Evolutionary conservation across 2,888 invertebrate species (phyloP), one percentile per base, ranked within the genome.

Genomic region (Orthonychiurus folsomi): DNA sequence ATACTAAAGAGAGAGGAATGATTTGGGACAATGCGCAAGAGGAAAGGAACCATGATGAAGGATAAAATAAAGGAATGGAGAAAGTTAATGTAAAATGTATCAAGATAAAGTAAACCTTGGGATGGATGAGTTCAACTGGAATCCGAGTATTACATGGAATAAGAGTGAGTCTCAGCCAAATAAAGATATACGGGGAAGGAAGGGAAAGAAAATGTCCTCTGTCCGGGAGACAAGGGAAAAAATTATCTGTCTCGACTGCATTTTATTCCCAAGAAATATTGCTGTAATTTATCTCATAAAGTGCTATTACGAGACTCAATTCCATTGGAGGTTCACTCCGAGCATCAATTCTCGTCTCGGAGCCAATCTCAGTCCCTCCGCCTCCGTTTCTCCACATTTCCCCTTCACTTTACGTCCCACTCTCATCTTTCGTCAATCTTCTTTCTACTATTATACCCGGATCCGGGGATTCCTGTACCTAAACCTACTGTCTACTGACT

Each of bases 231-330:
- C 48, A 56, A n/a, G n/a, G n/a, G 62, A 59, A 67, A 70, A 68
- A 68, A 70, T 70, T 64, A 68, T 67, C 66, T 70, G 69, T 70
- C 69, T 63, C 60, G 66, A 62, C 61, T 27, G 65, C 63, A 66
- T 67, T 68, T 68, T 65, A 67, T 67, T 66, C 21, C 50, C 21
- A 60, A 62, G 59, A 67, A 65, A 67, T 68, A 70, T 70, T 66
- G 63, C 64, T 24, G 67, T 69, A 69, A 70, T 70, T 70, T 70
- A 70, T 69, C 69, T 70, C 70, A 67, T 69, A 70, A 70, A 70
- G 67, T 66, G 68, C 70, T 69, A 70, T 70, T 70, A 70, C 67
- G 69, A 70, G 68, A 66, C 64, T 63, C 68, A 65, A 64, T 70
- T 67, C 67, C 67, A 70, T 70, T 70, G 70, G 70, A 48, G 48